These are phyloP conservation scores for Malurus splendens DNA, from an alignment of 2,797 vertebrate genomes.

Conservation along the genomic window DNA sequence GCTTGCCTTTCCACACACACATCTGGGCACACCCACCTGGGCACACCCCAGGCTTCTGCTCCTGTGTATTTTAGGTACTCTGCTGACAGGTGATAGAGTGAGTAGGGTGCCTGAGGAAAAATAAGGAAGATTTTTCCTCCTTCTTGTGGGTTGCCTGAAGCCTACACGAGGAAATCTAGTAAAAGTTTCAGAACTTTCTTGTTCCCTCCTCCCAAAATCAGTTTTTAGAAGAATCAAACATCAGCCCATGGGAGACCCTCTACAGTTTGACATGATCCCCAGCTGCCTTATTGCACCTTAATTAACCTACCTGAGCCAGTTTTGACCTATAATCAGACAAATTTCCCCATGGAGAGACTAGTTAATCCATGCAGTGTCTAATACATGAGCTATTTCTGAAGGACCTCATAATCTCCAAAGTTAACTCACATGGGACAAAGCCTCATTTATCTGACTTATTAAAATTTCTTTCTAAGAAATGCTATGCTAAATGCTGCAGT, in stretches of 20 bases:
- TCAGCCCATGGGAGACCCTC: neutral
- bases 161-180: neutral
- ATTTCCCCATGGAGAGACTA: neutral
- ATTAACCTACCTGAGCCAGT: neutral
- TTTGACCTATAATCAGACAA: neutral
- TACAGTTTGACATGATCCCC: neutral
- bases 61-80: neutral
- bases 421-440: neutral
- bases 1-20: neutral
- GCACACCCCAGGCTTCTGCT: neutral
- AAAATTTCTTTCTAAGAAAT: neutral
- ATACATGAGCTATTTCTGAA: neutral
- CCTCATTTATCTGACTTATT: neutral
- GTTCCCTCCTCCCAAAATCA: neutral
- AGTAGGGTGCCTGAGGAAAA: neutral
- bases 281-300: neutral
- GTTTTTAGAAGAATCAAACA: neutral
- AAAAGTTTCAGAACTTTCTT: neutral
- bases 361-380: neutral
- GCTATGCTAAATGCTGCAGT: neutral
- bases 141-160: neutral
- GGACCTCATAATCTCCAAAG: neutral
- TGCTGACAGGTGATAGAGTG: neutral
- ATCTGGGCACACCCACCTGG: neutral
- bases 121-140: neutral